phyloP scores from a whole-genome alignment of 2,113 vertebrate genomes.

The Formicarius rufipectus region DNA sequence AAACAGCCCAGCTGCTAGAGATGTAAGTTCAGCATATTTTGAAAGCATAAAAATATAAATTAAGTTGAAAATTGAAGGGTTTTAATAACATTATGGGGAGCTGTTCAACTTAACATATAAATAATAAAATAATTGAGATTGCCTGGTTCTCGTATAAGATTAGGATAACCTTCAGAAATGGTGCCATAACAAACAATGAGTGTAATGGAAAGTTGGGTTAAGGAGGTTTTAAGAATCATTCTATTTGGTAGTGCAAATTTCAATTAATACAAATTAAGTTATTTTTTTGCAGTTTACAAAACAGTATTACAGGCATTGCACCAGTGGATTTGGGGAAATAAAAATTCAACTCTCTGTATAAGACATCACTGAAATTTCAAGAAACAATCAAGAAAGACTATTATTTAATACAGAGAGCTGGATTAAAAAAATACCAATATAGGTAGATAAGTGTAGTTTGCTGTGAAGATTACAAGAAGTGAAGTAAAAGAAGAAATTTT shows the following conservation, averaged over 20 bases:
- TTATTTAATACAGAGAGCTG: neutral
- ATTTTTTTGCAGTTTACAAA: neutral
- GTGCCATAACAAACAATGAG: neutral
- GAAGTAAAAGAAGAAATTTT: neutral
- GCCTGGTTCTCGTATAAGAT: neutral
- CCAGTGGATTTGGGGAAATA: neutral
- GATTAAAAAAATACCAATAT: neutral
- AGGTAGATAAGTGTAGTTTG: neutral
- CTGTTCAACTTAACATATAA: neutral
- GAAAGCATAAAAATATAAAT: neutral
- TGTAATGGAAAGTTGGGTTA: neutral
- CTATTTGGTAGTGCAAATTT: neutral
- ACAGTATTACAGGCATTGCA: neutral
- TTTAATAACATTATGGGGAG: neutral
- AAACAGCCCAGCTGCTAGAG: neutral
- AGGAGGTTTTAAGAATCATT: neutral
- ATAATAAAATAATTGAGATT: neutral
- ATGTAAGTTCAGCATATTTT: neutral
- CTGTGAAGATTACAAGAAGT: neutral
- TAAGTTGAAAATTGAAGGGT: neutral
- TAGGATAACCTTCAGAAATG: neutral
- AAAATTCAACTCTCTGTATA: neutral
- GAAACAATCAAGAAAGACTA: neutral
- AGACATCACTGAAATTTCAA: neutral
- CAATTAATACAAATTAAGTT: neutral